A percentile compares a stretch with the other conserved stretches of the same genome.
Conservation (phyloP, 2,113 vertebrate species). For the Oryzias celebensis region DNA sequence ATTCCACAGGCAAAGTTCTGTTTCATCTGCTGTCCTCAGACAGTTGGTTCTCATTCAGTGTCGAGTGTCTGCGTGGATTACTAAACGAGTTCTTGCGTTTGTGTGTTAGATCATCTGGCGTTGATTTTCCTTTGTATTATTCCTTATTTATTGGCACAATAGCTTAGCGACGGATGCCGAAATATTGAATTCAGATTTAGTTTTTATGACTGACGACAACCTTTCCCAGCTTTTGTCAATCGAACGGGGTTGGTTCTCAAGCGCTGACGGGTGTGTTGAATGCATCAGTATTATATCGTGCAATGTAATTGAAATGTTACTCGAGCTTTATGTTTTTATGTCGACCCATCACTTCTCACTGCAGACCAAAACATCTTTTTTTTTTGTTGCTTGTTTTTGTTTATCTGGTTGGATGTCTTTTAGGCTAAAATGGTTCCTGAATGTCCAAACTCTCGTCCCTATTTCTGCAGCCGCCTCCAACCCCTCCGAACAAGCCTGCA, state of each 20-base stretch:
- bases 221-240: slow-evolving; percentile 28
- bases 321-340: slow-evolving; percentile 58
- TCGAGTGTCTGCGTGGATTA: slow-evolving; percentile 23
- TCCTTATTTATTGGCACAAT: slow-evolving; percentile 71
- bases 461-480: no score
- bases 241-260: slow-evolving; percentile 31
- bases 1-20: not conserved
- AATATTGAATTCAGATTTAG: slow-evolving; percentile 2
- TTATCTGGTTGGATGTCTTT: not conserved
- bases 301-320: slow-evolving; percentile 71
- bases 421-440: slow-evolving; percentile 1
- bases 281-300: slow-evolving; percentile 72
- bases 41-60: slow-evolving; percentile 5
- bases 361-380: slow-evolving; percentile 53
- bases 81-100: slow-evolving; percentile 29
- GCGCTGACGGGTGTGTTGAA: slow-evolving; percentile 44
- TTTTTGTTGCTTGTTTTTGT: not conserved
- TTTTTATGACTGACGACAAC: slow-evolving; percentile 44
- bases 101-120: slow-evolving; percentile 28
- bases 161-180: slow-evolving; percentile 41
- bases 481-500: slow-evolving; percentile 33
- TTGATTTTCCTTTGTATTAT: slow-evolving; percentile 50
- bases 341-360: slow-evolving; percentile 9
- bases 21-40: not conserved
- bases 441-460: not conserved